Evolutionary conservation across 1,140 invertebrate genomes (phyloP), one percentile per base, ranked within the genome.

Genomic region (Drosophila lowei): DNA sequence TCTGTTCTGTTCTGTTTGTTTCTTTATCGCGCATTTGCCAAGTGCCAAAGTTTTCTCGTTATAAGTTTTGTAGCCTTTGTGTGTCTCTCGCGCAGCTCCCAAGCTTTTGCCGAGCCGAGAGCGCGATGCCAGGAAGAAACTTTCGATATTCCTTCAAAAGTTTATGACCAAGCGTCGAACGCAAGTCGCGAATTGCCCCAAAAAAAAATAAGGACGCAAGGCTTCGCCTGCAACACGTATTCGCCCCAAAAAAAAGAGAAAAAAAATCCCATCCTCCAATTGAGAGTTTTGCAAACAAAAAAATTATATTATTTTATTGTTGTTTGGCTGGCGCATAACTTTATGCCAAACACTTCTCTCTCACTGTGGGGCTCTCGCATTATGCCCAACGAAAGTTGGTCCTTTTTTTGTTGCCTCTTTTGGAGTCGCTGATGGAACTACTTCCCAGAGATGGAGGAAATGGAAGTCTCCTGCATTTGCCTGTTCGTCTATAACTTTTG

Each of bases 41-140:
- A 91, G 90, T 90, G 86, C 72, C 77, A 91, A 91, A 91, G 88
- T 91, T 91, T 91, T 91, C 90, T 91, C 90, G 90, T 91, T 91
- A 91, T 91, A 91, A 91, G 90, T 91, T 91, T 91, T 90, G 81
- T 90, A 89, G 89, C 81, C 85, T 90, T 89, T 90, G 78, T 88
- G 50, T 78, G 70, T 88, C 80, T 85, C 72, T 71, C 83, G 83
- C 74, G 65, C 70, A 84, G 80, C 77, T 77, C 11, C 66, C 16
- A 57, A 72, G 77, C 65, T 74, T 41, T 60, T 55, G 57, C 44
- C 47, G 57, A 48, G 77, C 63, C 64, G 64, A 67, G 30, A 34
- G 9, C 63, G 62, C 65, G 63, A 67, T 18, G 50, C 28, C 30
- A 53, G 30, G 72, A 52, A 48, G 62, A 38, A 83, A 88, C 88